Base-by-base conservation (phyloP, 2,888 invertebrate genomes). In the Cynaeus angustus region DNA sequence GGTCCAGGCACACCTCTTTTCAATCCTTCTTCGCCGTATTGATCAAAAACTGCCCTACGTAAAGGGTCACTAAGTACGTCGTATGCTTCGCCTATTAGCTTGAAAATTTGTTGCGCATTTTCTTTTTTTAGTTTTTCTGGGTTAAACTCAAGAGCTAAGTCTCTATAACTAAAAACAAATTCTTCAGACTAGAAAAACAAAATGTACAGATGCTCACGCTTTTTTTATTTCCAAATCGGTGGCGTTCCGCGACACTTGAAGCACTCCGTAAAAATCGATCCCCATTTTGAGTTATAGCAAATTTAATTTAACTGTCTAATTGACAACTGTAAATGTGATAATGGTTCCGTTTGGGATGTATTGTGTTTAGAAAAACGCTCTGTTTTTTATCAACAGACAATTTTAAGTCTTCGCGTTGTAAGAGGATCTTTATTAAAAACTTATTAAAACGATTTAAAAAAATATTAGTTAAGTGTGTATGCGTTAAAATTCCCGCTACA, bases 11-110 rank as follows among this genome's bases (percentile, higher is more conserved):
- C 90, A 0, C 96, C 95, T 78, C 88, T 89, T 82, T 95, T 95
- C 46, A 97, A 86, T 0, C 95, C 96, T 78, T 93, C 92, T 84
- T 96, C 96, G 0, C 97, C 97, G 84, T 93, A 96, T 79, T 94
- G 94, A 84, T 97, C 96, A 85, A 93, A 97, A 10, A 96, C 90
- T 9, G 94, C 92, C 66, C 93, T 87, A 70, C 85, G 86, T 71
- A 90, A 85, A 43, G 91, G 89, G 83, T 92, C 87, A 0, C 90
- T 88, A 21, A 95, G 86, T 6, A 94, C 91, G 78, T 95, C 94
- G 82, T 91, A 95, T 0, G 95, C 94, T 86, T 94, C 94, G 28
- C 90, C 91, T 56, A 93, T 88, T 13, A 91, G 84, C 1, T 88
- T 83, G 82, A 92, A 92, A 74, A 90, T 86, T 62, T 86, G 82